Evolutionary conservation across 2,113 vertebrate genomes (phyloP).

Genomic region (Murina feae): DNA sequence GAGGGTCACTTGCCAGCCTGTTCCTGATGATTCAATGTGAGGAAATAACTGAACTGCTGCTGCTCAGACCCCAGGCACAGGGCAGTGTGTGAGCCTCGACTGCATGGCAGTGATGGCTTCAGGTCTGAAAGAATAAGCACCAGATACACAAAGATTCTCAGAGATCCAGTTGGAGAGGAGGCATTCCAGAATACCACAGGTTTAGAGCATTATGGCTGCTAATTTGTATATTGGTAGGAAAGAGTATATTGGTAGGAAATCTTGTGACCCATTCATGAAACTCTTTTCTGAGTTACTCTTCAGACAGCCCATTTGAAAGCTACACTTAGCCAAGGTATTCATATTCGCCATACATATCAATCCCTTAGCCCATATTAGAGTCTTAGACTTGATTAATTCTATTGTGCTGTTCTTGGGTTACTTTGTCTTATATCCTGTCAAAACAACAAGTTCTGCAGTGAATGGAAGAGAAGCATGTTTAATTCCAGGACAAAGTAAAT

Average conservation of each 20-base stretch:
- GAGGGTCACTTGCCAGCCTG: constrained; percentile 66
- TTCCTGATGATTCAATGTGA: constrained; percentile 65
- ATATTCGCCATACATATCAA: not conserved
- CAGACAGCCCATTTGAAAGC: not conserved
- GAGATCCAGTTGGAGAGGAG: constrained; percentile 49
- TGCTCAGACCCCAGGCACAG: constrained; percentile 41
- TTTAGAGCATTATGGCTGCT: not conserved
- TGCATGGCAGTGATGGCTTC: not conserved
- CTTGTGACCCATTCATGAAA: not conserved
- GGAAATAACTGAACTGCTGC: constrained; percentile 74
- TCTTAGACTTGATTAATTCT: not conserved
- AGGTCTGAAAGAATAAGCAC: not conserved
- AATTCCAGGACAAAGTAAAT: not conserved
- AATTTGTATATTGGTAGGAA: not conserved
- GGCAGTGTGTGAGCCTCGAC: not conserved
- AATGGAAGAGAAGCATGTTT: not conserved
- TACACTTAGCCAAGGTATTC: not conserved
- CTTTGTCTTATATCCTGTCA: not conserved
- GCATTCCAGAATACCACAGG: not conserved
- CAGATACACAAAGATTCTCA: constrained; percentile 15
- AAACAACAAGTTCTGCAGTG: not conserved
- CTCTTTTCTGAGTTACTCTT: not conserved
- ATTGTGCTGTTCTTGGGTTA: not conserved
- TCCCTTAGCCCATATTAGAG: not conserved
- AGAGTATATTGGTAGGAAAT: not conserved